Conservation (phyloP, 1,140 invertebrate genomes). For the Ostrea denselamellosa region DNA sequence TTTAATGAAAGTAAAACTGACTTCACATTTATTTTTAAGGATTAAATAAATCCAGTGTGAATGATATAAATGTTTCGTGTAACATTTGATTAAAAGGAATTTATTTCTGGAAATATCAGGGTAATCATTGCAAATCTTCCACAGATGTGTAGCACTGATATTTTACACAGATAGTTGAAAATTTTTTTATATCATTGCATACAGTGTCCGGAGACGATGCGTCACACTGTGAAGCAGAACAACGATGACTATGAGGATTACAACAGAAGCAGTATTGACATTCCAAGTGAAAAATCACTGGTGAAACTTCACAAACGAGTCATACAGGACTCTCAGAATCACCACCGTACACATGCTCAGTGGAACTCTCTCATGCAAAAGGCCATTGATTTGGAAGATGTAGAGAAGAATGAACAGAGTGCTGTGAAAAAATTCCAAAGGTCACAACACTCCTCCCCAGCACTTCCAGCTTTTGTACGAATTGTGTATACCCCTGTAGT, state of each 20-base stretch:
- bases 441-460: conserved; percentile 27
- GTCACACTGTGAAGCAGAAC: conserved; percentile 66
- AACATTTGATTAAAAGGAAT: too few species aligned
- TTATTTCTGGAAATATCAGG: too few species aligned
- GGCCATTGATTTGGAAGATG: conserved; percentile 89
- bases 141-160: too few species aligned
- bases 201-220: conserved; percentile 78
- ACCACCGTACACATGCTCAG: conserved; percentile 89
- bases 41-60: too few species aligned
- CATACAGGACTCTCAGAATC: conserved; percentile 78
- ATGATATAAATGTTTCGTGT: too few species aligned
- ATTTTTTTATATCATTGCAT: conserved; percentile 26
- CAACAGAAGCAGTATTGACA: conserved; percentile 87
- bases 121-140: too few species aligned
- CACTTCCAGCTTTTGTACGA: not conserved
- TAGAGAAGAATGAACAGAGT: conserved; percentile 79
- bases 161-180: too few species aligned
- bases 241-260: conserved; percentile 77
- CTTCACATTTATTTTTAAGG: too few species aligned
- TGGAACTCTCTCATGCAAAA: conserved; percentile 92
- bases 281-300: conserved; percentile 73
- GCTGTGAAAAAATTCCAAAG: conserved; percentile 60
- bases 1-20: too few species aligned
- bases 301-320: conserved; percentile 87
- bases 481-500: conserved; percentile 70